Conservation (phyloP, 2,113 vertebrate species). For the Strix uralensis region DNA sequence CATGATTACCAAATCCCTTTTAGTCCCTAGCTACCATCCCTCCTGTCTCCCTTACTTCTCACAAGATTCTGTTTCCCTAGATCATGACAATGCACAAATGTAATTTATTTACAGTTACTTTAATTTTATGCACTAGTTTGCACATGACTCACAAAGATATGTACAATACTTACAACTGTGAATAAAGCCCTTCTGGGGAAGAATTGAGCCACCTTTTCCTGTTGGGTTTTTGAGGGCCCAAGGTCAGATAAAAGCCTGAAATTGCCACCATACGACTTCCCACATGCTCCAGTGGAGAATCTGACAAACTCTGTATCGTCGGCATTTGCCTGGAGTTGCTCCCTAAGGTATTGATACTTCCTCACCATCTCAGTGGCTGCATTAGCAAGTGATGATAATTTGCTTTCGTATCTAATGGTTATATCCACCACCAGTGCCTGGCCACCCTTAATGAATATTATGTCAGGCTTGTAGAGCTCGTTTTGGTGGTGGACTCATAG, state of each 20-base stretch:
- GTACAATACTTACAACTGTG: background rate
- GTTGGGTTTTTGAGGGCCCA: background rate
- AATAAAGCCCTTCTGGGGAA: background rate
- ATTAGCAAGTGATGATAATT: background rate
- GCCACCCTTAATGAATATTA: background rate
- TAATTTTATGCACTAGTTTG: background rate
- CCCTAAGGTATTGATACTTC: background rate
- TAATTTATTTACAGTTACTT: background rate
- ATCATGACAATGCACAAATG: background rate
- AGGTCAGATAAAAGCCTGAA: background rate
- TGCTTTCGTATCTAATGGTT: background rate
- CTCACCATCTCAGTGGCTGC: background rate
- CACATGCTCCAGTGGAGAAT: background rate
- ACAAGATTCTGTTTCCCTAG: background rate
- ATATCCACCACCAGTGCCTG: background rate
- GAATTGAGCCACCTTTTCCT: background rate
- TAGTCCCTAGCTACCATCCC: background rate
- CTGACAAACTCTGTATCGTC: accelerated
- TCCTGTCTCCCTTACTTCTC: background rate
- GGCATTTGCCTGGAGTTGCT: background rate
- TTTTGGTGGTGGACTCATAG: background rate
- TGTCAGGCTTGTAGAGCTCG: background rate
- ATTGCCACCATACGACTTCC: background rate
- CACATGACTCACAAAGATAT: background rate
- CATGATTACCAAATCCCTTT: background rate